These are phyloP conservation scores for Rhopalosiphum maidis DNA, from an alignment of 1,140 invertebrate genomes.

Conservation along the genomic window DNA sequence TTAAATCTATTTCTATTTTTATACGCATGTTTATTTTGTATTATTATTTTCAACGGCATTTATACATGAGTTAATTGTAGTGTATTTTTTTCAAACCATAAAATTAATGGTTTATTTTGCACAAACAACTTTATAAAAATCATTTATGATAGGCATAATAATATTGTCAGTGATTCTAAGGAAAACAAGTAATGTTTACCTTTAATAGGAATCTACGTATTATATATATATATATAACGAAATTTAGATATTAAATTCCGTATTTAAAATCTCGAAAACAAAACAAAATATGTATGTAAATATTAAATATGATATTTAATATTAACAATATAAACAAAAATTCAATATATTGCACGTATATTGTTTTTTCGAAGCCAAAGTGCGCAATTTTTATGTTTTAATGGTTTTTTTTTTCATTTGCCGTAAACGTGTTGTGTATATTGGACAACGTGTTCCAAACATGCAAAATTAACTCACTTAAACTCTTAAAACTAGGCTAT, in stretches of 20 bases:
- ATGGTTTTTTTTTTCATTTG: background rate
- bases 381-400: background rate
- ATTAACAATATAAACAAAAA: constrained; percentile 20
- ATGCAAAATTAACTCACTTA: background rate
- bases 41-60: background rate
- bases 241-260: background rate
- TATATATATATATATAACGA: background rate
- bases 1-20: background rate
- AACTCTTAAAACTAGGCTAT: background rate
- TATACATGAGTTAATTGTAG: background rate
- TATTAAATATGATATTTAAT: background rate
- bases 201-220: background rate
- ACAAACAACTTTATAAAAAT: background rate
- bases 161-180: background rate
- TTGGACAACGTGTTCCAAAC: background rate
- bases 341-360: background rate
- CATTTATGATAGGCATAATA: background rate
- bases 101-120: background rate
- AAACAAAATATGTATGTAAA: constrained; percentile 12
- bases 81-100: background rate
- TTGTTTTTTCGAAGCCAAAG: background rate
- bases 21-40: background rate
- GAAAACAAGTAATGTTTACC: background rate
- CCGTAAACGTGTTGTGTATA: constrained; percentile 1
- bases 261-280: background rate